These are phyloP conservation scores for Drosophila bifasciata DNA, from an alignment of 1,140 invertebrate species.

Conservation along the genomic window DNA sequence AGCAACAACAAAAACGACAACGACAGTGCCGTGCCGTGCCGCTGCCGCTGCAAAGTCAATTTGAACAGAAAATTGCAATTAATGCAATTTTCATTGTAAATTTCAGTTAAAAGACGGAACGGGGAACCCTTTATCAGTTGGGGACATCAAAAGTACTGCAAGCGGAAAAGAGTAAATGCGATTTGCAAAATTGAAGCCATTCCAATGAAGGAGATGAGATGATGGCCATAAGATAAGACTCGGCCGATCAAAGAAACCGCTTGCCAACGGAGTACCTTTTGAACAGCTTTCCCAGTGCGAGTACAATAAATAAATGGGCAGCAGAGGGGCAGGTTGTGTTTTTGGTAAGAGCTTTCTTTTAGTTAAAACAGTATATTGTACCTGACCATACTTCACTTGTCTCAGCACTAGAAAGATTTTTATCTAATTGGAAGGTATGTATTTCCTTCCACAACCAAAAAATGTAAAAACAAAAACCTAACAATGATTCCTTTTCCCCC, in stretches of 20 bases:
- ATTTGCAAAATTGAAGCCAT: conserved; percentile 49
- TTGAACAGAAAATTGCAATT: conserved; percentile 63
- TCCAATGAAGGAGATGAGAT: conserved; percentile 39
- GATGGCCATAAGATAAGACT: conserved; percentile 44
- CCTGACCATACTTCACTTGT: no score
- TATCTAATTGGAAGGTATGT: no score
- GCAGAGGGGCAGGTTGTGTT: conserved; percentile 4
- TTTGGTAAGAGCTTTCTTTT: background rate
- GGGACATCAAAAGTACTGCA: conserved; percentile 23
- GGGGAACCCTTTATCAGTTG: conserved; percentile 9
- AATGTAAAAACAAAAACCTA: no score
- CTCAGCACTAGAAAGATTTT: no score
- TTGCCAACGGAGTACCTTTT: background rate
- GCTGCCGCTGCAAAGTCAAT: conserved; percentile 34
- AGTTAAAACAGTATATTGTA: background rate
- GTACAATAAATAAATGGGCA: conserved; percentile 7
- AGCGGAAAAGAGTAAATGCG: conserved; percentile 39
- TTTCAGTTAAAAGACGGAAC: conserved; percentile 26
- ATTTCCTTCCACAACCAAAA: no score
- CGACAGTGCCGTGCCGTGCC: conserved; percentile 13
- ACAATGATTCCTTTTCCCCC: no score
- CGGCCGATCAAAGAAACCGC: conserved; percentile 34
- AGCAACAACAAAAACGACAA: conserved; percentile 22
- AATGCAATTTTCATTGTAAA: conserved; percentile 74
- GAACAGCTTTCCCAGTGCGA: conserved; percentile 11